phyloP scores from a whole-genome alignment of 2,797 vertebrate genomes.

The Allobates femoralis region DNA sequence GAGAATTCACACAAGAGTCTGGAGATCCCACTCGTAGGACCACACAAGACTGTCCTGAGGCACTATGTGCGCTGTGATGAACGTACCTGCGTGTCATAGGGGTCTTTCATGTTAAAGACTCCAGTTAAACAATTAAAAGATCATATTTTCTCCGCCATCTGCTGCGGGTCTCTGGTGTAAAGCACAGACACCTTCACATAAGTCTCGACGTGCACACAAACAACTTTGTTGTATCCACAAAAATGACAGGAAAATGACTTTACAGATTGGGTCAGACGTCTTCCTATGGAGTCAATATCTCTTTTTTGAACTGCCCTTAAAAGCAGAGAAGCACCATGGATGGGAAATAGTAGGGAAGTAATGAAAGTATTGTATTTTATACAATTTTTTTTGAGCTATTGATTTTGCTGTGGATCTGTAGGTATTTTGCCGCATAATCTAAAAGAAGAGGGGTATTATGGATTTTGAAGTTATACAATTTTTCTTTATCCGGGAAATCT shows the following conservation, averaged over 20 bases:
- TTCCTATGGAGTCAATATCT: background rate
- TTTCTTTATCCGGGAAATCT: too few relatives aligned
- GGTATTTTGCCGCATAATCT: too few relatives aligned
- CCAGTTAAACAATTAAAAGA: slow-evolving; percentile 57
- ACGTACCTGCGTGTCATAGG: slow-evolving; percentile 47
- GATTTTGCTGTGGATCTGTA: too few relatives aligned
- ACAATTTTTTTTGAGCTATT: too few relatives aligned
- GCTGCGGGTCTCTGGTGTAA: slow-evolving; percentile 34
- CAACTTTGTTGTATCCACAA: slow-evolving; percentile 15
- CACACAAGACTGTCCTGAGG: slow-evolving; percentile 57
- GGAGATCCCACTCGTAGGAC: slow-evolving; percentile 26
- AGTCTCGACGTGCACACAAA: background rate
- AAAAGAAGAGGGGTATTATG: too few relatives aligned
- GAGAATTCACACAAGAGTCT: slow-evolving; percentile 15
- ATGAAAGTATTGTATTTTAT: too few relatives aligned
- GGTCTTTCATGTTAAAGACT: slow-evolving; percentile 53
- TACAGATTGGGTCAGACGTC: background rate
- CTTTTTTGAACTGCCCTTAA: background rate
- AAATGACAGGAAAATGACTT: slow-evolving; percentile 4
- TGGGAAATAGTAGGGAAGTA: too few relatives aligned
- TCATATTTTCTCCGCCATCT: slow-evolving; percentile 51
- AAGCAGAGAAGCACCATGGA: background rate
- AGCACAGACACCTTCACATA: background rate
- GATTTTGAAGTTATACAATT: too few relatives aligned
- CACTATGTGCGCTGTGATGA: background rate